Base-by-base conservation (phyloP, 53 echinoderm and acorn worm species). In the Arbacia lixula region DNA sequence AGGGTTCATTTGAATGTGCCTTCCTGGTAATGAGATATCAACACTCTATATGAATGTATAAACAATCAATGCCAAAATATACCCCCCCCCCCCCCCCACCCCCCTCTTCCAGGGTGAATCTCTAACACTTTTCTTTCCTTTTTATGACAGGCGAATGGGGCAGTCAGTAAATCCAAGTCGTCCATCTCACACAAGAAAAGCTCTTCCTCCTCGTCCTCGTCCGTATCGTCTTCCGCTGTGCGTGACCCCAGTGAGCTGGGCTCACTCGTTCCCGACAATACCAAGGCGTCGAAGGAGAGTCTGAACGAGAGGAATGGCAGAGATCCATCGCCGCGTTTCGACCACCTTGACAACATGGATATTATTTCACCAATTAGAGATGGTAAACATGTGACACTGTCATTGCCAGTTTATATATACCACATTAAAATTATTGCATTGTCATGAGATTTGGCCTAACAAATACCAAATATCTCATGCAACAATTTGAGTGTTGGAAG, bases 341-440 rank as follows among this genome's bases (percentile, higher is more conserved):
- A 93, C 34, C 84, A 86, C 43, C 72, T 88, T 20, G 93, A 93
- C 22, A 95, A 87, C 25, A 71, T 85, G 57, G 93, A 88, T 46
- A 84, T 93, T 31, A 87, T 95, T 17, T 95, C 95, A 53, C 95
- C 95, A 36, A 54, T 95, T 16, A 88, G 93, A 87, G 95, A 95
- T 36, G 93, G 95, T 95, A 79, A 24, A 71, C 10, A 53, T 67
- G n/a, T n/a, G n/a, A n/a, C n/a, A n/a, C n/a, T n/a, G n/a, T n/a
- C n/a, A n/a, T n/a, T n/a, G n/a, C n/a, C n/a, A n/a, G n/a, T n/a
- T n/a, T n/a, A n/a, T n/a, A n/a, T n/a, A n/a, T n/a, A n/a, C n/a
- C n/a, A n/a, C n/a, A n/a, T n/a, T n/a, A n/a, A n/a, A n/a, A n/a
- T n/a, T n/a, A n/a, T n/a, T n/a, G n/a, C n/a, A n/a, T n/a, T n/a